Conservation (phyloP, 2,888 invertebrate genomes). For the Diarsia mendica region DNA sequence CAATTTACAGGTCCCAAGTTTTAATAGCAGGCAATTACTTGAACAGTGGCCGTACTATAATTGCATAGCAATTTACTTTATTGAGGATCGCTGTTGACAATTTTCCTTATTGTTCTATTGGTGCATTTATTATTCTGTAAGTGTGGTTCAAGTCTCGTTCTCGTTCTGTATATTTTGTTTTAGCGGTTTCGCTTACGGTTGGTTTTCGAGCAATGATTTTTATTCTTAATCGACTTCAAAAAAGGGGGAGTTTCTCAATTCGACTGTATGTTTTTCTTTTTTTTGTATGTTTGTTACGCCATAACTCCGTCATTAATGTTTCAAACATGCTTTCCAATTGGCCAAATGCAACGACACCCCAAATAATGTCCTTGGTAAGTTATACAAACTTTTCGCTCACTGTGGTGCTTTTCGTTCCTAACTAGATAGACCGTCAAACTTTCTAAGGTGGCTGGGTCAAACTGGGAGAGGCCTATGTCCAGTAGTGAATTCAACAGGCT, state of each 20-base stretch:
- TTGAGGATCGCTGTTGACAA: conserved; percentile 68
- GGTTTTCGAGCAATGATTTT: not conserved
- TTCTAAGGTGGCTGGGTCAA: not conserved
- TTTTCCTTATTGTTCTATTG: conserved; percentile 66
- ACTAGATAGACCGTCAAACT: not conserved
- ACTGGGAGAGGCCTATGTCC: not conserved
- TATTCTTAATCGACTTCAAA: too few relatives aligned
- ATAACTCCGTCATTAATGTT: too few relatives aligned
- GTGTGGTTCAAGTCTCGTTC: conserved; percentile 56
- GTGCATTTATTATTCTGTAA: conserved; percentile 66
- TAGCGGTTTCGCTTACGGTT: not conserved
- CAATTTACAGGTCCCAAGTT: conserved; percentile 52
- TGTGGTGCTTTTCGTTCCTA: not conserved
- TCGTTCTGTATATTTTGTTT: not conserved
- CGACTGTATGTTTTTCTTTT: too few relatives aligned
- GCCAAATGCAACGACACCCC: not conserved
- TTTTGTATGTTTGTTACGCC: too few relatives aligned
- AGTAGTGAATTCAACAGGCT: not conserved
- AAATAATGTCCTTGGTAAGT: not conserved
- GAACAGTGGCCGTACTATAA: conserved; percentile 63
- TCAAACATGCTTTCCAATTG: too few relatives aligned
- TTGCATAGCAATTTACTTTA: conserved; percentile 70
- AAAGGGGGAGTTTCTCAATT: too few relatives aligned
- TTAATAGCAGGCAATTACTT: conserved; percentile 69
- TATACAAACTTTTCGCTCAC: not conserved